Evolutionary conservation across 2,797 vertebrate genomes (phyloP).

Genomic region (Falco cherrug): DNA sequence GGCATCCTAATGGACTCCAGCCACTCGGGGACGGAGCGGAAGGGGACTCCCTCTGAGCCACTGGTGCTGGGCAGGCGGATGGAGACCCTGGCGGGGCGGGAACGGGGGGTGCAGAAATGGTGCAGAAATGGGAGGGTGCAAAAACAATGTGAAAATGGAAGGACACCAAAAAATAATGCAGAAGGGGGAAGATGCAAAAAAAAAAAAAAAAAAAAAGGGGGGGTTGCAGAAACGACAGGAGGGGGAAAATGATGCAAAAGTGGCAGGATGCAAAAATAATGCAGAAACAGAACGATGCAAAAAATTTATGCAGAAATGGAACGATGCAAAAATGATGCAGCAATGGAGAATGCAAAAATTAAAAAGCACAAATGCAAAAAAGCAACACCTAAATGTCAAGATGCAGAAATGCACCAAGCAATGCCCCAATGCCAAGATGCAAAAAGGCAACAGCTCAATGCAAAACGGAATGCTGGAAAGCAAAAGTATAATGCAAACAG

Average conservation of each 20-base stretch:
- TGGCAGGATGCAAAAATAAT: background rate
- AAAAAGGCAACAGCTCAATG: background rate
- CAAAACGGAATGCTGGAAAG: background rate
- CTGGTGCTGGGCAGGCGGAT: slow-evolving; percentile 96
- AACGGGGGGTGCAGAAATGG: too few relatives aligned
- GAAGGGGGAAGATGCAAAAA: background rate
- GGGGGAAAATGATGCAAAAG: background rate
- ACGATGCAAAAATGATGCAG: fast-evolving
- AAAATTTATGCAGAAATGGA: background rate
- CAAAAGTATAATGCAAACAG: too few relatives aligned
- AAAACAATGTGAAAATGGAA: background rate
- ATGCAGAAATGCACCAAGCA: background rate
- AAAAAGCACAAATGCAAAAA: background rate
- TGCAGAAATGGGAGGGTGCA: fast-evolving
- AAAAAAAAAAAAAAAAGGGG: too few relatives aligned
- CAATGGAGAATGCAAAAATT: background rate
- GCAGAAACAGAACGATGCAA: too few relatives aligned
- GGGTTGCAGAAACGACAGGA: background rate
- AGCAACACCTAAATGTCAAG: background rate
- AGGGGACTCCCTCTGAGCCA: slow-evolving; percentile 86
- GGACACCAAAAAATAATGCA: background rate
- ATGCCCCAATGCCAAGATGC: background rate
- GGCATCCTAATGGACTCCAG: slow-evolving; percentile 96
- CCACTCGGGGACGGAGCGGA: slow-evolving; percentile 92
- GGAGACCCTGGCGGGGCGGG: slow-evolving; percentile 79